Conservation (phyloP, 2,797 vertebrate species). For the Karalla daura region DNA sequence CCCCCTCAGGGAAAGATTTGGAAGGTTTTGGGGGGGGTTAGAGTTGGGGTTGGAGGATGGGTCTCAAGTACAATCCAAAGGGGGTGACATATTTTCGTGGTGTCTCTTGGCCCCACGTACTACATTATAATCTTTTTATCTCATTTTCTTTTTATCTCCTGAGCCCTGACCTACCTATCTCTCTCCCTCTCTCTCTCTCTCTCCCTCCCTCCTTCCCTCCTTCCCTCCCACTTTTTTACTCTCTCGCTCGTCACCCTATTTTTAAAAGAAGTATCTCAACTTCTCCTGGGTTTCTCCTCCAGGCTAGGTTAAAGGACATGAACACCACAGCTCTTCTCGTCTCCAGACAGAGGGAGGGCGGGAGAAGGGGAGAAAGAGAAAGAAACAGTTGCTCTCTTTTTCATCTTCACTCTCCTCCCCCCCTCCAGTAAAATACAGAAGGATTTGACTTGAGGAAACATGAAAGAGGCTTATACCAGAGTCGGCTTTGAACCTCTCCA, state of each 20-base stretch:
- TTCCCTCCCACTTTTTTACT: neutral
- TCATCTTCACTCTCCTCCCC: slow-evolving; percentile 79
- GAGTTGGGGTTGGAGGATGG: slow-evolving; percentile 77
- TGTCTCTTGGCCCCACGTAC: slow-evolving; percentile 73
- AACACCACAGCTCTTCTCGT: slow-evolving; percentile 67
- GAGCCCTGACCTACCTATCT: slow-evolving; percentile 79
- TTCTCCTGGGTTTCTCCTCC: slow-evolving; percentile 74
- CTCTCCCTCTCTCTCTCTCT: slow-evolving; percentile 20
- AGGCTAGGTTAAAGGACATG: slow-evolving; percentile 79
- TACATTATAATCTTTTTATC: slow-evolving; percentile 82
- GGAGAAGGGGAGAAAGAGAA: slow-evolving; percentile 45
- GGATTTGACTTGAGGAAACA: slow-evolving; percentile 89
- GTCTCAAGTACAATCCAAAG: slow-evolving; percentile 78
- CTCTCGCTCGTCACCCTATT: slow-evolving; percentile 64
- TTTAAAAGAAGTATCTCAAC: slow-evolving; percentile 72
- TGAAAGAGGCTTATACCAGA: slow-evolving; percentile 87
- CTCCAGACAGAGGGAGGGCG: slow-evolving; percentile 70
- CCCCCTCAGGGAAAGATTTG: slow-evolving; percentile 83
- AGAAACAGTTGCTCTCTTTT: slow-evolving; percentile 84
- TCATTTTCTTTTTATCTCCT: slow-evolving; percentile 78
- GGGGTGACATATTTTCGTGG: slow-evolving; percentile 79
- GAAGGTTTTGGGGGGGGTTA: slow-evolving; percentile 61
- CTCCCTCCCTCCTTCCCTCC: slow-evolving; percentile 12
- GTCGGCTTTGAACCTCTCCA: slow-evolving; percentile 85
- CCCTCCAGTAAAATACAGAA: slow-evolving; percentile 85